phyloP scores from a whole-genome alignment of 2,113 vertebrate genomes.

The Cebidichthys violaceus region DNA sequence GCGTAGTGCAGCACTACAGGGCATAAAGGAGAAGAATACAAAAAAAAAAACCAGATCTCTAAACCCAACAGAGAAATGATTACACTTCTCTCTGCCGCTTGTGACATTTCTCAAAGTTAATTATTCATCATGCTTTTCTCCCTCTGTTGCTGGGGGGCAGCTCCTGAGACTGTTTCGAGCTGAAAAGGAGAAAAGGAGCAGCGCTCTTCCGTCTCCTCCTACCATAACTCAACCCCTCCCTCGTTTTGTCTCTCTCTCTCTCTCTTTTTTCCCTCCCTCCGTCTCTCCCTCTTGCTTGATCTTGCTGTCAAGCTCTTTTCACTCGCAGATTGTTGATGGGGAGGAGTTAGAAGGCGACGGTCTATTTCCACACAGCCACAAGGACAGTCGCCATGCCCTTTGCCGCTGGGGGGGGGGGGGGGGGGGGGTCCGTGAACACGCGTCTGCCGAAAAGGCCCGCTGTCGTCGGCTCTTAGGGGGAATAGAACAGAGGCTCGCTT shows the following conservation, averaged over 20 bases:
- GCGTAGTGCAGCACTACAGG: slow-evolving; percentile 50
- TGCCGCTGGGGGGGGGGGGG: too few species aligned
- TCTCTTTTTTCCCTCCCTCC: not conserved
- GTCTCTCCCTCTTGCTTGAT: slow-evolving; percentile 43
- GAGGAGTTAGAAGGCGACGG: not conserved
- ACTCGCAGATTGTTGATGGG: slow-evolving; percentile 29
- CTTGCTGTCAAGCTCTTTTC: slow-evolving; percentile 54
- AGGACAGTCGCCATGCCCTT: slow-evolving; percentile 42
- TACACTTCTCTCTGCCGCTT: slow-evolving; percentile 76
- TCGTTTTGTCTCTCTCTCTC: slow-evolving; percentile 46
- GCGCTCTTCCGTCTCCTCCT: slow-evolving; percentile 63
- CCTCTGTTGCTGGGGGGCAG: slow-evolving; percentile 73
- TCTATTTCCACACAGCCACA: slow-evolving; percentile 35
- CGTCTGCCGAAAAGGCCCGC: slow-evolving; percentile 46
- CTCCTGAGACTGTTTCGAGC: slow-evolving; percentile 70
- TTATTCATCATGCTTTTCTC: slow-evolving; percentile 84
- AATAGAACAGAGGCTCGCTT: slow-evolving; percentile 46
- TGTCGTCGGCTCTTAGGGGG: slow-evolving; percentile 50
- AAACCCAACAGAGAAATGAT: slow-evolving; percentile 77
- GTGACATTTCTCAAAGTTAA: slow-evolving; percentile 82
- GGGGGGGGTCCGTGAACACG: slow-evolving; percentile 43
- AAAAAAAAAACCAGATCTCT: slow-evolving; percentile 67
- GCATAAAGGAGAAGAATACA: slow-evolving; percentile 58
- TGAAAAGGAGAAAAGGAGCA: slow-evolving; percentile 58
- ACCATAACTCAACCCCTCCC: slow-evolving; percentile 59